Base-by-base conservation (phyloP, 2,888 invertebrate species). In the Elysia crispata region DNA sequence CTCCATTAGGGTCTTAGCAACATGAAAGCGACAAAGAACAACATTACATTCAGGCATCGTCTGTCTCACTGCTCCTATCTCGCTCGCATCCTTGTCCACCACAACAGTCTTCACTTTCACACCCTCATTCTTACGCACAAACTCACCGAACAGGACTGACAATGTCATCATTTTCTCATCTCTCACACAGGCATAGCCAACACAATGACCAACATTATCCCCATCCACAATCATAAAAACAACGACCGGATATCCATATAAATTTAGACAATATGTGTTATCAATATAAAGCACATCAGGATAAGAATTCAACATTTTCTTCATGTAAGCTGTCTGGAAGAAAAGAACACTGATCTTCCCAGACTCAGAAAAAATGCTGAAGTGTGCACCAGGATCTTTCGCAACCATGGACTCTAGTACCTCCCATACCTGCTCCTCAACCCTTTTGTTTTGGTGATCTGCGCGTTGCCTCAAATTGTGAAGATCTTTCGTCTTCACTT, bases 31-130 rank as follows among this genome's bases (percentile, higher is more conserved):
- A 60, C 60, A 60, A 23, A 60, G 23, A 60, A 60, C 60, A 23
- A 60, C 6, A 23, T 60, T 23, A 60, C 60, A 60, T 23, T 60
- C 60, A 60, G n/a, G n/a, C 60, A 60, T 60, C 23, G 60, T 60
- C 60, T 60, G n/a, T 60, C 23, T 60, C 60, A 60, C n/a, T 23
- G 60, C 60, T 23, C 60, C 60, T 23, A 60, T 60, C 60, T 60
- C 60, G 23, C 60, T 60, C 60, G 60, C 60, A 60, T 60, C 60
- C 23, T 60, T 60, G 60, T 60, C 60, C 20, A 60, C 60, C 20
- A 60, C 60, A 60, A 60, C 60, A 60, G 60, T 60, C 23, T 60
- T 60, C 60, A 60, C 60, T 20, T 23, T 60, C 60, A 60, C 60
- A 60, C 23, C 60, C 60, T 60, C 60, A 23, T 60, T 60, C 60